Base-by-base conservation (phyloP, 2,888 invertebrate genomes). In the Seira sanloemensis region DNA sequence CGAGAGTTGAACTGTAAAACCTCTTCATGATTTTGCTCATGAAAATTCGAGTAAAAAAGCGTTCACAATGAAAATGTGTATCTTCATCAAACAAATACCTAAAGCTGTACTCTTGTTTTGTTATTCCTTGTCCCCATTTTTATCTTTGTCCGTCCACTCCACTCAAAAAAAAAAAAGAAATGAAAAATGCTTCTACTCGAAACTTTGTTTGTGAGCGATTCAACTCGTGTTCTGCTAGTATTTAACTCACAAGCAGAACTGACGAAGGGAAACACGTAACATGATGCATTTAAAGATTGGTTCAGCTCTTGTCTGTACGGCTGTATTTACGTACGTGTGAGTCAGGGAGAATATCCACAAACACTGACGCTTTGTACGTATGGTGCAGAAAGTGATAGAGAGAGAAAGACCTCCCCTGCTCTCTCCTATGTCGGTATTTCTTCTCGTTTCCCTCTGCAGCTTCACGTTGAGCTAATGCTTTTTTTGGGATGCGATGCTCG, bases 71-170 rank as follows among this genome's bases (percentile, higher is more conserved):
- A 19, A 21, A 66, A 2, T 66, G 9, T 7, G 4, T 19, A 68
- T 68, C 26, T 25, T 73, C 67, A 76, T 76, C 23, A 66, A 76
- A 46, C 37, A 67, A 54, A 54, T 66, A 66, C 58, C n/a, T 37
- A 76, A 23, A 71, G 37, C 72, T 25, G 72, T 67, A 68, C 75
- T 81, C 71, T 72, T 58, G 68, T 12, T 37, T 74, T 50, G 67
- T 67, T 78, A 73, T 82, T 76, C 77, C 83, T 83, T 83, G 83
- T 83, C 83, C 83, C 77, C 83, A 73, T 83, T 83, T 82, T 83
- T 77, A 83, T 78, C 83, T 83, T 83, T 83, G 83, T 83, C 83
- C 83, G 83, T 77, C 77, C 83, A 77, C 83, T 83, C 75, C 81
- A 75, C 81, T n/a, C n/a, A n/a, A n/a, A n/a, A n/a, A n/a, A n/a